phyloP scores from a whole-genome alignment of 2,113 vertebrate genomes.

The Cheirogaleus medius region DNA sequence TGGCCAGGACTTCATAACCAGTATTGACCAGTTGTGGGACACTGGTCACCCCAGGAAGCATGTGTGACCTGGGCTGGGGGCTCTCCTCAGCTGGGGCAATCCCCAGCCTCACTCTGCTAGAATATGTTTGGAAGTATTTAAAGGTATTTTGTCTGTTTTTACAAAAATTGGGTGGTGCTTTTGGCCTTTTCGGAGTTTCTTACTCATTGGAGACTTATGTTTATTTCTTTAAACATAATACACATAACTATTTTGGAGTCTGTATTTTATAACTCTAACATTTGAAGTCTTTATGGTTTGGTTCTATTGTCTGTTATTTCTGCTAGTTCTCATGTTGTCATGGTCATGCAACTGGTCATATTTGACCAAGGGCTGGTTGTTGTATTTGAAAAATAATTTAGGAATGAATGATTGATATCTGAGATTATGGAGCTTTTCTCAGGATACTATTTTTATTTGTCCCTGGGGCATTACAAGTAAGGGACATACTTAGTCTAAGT shows the following conservation, averaged over 20 bases:
- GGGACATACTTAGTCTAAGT: neutral
- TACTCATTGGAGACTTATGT: neutral
- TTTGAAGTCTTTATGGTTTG: neutral
- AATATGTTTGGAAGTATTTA: neutral
- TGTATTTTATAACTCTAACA: neutral
- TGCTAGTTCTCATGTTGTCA: neutral
- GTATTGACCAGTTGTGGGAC: neutral
- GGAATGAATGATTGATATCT: neutral
- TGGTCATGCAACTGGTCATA: neutral
- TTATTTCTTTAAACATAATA: neutral
- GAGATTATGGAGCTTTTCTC: neutral
- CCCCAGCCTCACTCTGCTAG: neutral
- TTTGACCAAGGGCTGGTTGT: neutral
- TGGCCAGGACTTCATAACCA: neutral
- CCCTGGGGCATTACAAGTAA: neutral
- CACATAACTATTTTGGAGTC: neutral
- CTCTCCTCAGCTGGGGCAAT: neutral
- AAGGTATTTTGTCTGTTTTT: neutral
- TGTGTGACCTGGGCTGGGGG: neutral
- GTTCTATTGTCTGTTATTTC: neutral
- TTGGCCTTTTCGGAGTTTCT: neutral
- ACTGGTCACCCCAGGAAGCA: neutral
- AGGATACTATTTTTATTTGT: neutral
- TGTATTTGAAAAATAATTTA: constrained; percentile 10
- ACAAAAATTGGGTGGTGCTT: neutral